Evolutionary conservation across 2,888 invertebrate genomes (phyloP), one percentile per base, ranked within the genome.

Genomic region (Hipparchia sbordonii): DNA sequence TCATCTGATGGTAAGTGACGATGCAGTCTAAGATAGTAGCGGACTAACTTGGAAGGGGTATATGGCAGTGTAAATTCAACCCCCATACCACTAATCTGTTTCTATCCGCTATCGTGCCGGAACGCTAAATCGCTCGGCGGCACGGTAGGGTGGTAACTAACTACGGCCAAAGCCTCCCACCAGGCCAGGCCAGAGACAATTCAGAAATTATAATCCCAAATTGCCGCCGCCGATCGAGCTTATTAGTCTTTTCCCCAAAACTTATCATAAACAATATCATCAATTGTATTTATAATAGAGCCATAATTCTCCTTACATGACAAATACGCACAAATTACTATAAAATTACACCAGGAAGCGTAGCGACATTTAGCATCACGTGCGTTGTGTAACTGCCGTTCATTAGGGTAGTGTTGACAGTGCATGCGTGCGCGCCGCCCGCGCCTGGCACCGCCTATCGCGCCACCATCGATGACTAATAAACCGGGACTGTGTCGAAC

Each of bases 381-480:
- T 92, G 92, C 91, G 91, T 92, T 90, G 89, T 89, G 86, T 92
- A 92, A 92, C 90, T 88, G 91, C 89, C 92, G 92, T 93, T 91
- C 93, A 93, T 93, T 93, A 93, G 91, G 88, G 89, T 87, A 85
- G 92, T 90, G 93, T 92, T 92, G 93, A 93, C 93, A 93, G 91
- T 81, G 82, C 86, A 90, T 92, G 93, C 92, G 93, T 92, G 93
- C 92, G 93, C 92, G 90, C 89, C 85, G 86, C 87, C 88, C 89
- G 91, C 90, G 84, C 84, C 85, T 88, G 88, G 93, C 89, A 88
- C 93, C 90, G 85, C 87, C 84, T 93, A 93, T 93, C 93, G 92
- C 91, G 82, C 89, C 92, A 91, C 92, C 93, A 93, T 92, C 93
- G 91, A 92, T 93, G 93, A 93, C 92, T 93, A 93, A 93, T 92